phyloP scores from a whole-genome alignment of 1,140 invertebrate genomes.

The Calycopis cecrops region DNA sequence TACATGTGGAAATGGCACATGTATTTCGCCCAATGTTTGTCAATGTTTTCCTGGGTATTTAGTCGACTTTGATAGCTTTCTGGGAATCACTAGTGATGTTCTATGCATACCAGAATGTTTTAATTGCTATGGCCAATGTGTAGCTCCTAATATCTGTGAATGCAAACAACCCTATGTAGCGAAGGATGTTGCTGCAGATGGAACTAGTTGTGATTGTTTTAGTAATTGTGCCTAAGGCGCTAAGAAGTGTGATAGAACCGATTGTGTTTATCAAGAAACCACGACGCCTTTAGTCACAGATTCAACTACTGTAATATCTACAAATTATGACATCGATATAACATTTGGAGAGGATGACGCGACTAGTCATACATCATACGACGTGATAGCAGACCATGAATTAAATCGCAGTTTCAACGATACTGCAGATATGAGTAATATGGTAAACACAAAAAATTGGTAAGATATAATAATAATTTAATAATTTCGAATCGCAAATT shows the following conservation, averaged over 20 bases:
- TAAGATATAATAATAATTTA: too few species aligned
- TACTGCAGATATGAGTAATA: not conserved
- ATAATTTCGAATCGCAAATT: too few species aligned
- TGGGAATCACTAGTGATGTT: not conserved
- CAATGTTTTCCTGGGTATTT: constrained; percentile 30
- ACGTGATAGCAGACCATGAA: not conserved
- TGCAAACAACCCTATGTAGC: constrained; percentile 15
- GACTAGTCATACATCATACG: not conserved
- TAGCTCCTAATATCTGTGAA: constrained; percentile 27
- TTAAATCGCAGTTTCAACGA: not conserved
- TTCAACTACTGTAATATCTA: not conserved
- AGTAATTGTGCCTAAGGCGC: constrained; percentile 14
- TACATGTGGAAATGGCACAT: constrained; percentile 70
- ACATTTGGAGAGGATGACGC: not conserved
- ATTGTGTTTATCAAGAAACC: constrained; percentile 11
- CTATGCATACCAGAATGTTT: constrained; percentile 36
- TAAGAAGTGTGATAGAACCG: constrained; percentile 17
- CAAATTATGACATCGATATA: not conserved
- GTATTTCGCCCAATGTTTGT: constrained; percentile 71
- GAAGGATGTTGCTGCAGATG: constrained; percentile 5
- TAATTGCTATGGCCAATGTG: constrained; percentile 34
- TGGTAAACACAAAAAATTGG: not conserved
- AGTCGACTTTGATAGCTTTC: constrained; percentile 15
- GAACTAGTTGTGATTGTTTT: constrained; percentile 15
- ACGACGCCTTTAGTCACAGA: not conserved